Evolutionary conservation across 2,888 invertebrate species (phyloP).

Genomic region (Linnaemya tessellans): DNA sequence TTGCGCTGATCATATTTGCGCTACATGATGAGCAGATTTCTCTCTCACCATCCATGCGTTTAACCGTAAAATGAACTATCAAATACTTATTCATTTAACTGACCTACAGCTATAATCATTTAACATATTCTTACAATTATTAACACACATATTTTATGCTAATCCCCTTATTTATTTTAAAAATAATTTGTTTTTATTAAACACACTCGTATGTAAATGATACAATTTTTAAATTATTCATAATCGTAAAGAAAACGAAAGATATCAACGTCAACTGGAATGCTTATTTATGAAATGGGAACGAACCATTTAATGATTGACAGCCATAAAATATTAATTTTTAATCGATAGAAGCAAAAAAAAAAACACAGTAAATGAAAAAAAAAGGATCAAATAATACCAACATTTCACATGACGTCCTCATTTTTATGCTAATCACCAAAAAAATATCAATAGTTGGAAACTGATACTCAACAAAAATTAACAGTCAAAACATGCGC

Average conservation of each 20-base stretch:
- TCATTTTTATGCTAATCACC: conserved; percentile 7
- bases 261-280: conserved; percentile 36
- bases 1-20: too few species aligned
- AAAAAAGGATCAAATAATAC: neutral
- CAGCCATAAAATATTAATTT: conserved; percentile 81
- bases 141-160: neutral
- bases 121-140: neutral
- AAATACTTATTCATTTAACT: too few species aligned
- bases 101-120: too few species aligned
- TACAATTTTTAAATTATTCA: conserved; percentile 17
- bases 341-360: conserved; percentile 38
- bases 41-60: too few species aligned
- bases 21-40: too few species aligned
- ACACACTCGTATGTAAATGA: neutral
- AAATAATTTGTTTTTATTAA: neutral
- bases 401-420: neutral
- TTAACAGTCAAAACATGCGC: conserved; percentile 2
- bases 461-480: conserved; percentile 10
- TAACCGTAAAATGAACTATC: too few species aligned
- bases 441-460: neutral
- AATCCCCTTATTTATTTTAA: neutral
- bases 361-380: neutral
- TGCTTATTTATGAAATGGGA: conserved; percentile 8
- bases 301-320: conserved; percentile 76
- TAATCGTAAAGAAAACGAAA: conserved; percentile 17